Base-by-base conservation (phyloP, 2,888 invertebrate species). In the Sisyra terminalis region DNA sequence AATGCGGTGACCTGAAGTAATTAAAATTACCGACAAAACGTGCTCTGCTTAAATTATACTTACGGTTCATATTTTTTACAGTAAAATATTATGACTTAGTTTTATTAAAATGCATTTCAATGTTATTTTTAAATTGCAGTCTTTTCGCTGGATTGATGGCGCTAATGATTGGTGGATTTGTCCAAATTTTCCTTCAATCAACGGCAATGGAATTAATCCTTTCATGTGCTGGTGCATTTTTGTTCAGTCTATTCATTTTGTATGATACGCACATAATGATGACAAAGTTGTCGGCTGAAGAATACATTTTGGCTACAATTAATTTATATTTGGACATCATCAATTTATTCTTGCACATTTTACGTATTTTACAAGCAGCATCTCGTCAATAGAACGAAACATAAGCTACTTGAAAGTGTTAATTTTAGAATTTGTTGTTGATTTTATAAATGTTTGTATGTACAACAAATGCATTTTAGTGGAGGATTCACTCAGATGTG, bases 311-410 rank as follows among this genome's bases (percentile, higher is more conserved):
- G 40, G 87, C 86, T 2, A 81, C 87, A 1, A 83, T 89, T 56
- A 84, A 81, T 58, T 66, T 90, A 35, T 90, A 90, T 59, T 68
- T 89, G 66, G 89, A 90, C 55, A 85, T 90, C 45, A 69, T 90
- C 49, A 89, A 89, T 61, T 64, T 89, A 48, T 90, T 90, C 65
- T 55, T 87, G 13, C 75, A 85, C 57, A 78, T 87, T 50, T 67
- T 90, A 44, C 71, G 83, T 46, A 75, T 83, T 50, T 65, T 89
- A 42, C 77, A 76, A 48, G 74, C 73, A 44, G 47, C 70, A 29
- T 70, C 69, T 54, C 63, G 67, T 47, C 67, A 71, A 30, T 24
- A 24, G 7, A 24, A 24, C 3, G 24, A 5, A n/a, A 7, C 24
- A 24, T 7, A 24, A 24, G 7, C 7, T 7, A 24, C 3, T 24